phyloP scores from a whole-genome alignment of 1,140 invertebrate genomes.

The Antheraea pernyi region DNA sequence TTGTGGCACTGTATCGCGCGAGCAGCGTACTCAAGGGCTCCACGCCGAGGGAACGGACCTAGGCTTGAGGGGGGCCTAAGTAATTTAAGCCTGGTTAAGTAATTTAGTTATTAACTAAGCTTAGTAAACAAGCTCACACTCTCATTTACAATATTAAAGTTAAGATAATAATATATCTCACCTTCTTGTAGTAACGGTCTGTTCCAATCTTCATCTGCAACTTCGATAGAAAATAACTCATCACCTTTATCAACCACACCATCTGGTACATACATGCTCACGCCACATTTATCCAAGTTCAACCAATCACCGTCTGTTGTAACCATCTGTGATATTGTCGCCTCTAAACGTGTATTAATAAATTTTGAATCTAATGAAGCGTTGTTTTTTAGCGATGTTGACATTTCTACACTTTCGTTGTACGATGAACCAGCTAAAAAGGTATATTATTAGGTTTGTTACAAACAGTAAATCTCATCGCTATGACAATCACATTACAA shows the following conservation, averaged over 20 bases:
- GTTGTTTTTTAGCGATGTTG: constrained; percentile 74
- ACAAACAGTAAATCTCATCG: no score
- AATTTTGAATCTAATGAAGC: constrained; percentile 82
- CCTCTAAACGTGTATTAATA: constrained; percentile 46
- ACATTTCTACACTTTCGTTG: constrained; percentile 74
- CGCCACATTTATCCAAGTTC: constrained; percentile 83
- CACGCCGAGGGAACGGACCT: no score
- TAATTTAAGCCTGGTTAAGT: no score
- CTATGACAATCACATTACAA: no score
- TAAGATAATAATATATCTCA: constrained; percentile 54
- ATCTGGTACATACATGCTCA: constrained; percentile 85
- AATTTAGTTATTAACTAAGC: no score
- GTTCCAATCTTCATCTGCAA: constrained; percentile 86
- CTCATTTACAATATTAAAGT: not conserved
- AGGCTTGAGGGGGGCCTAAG: no score
- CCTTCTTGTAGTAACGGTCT: constrained; percentile 83
- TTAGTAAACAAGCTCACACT: no score
- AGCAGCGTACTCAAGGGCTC: no score
- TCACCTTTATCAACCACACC: constrained; percentile 82
- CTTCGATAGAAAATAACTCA: constrained; percentile 84
- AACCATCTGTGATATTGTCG: constrained; percentile 70
- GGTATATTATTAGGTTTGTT: no score
- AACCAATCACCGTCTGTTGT: constrained; percentile 81
- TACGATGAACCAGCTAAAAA: constrained; percentile 86
- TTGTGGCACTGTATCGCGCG: no score